Conservation (phyloP, 1,140 invertebrate genomes). For the Pogonomyrmex barbatus region DNA sequence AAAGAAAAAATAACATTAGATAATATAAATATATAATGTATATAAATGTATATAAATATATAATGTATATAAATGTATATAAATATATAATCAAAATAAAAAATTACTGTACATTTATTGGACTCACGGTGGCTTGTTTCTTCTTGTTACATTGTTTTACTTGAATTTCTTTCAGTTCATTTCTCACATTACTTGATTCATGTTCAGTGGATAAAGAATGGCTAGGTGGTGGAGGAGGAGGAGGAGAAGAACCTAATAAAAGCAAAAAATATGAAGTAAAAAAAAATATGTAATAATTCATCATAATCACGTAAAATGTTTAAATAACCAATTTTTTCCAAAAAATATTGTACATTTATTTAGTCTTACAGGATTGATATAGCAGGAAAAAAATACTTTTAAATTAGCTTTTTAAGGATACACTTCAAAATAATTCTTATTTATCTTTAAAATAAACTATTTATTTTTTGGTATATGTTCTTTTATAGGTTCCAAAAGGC, state of each 20-base stretch:
- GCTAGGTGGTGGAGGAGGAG: slow-evolving; percentile 79
- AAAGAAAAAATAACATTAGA: slow-evolving; percentile 63
- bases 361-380: not conserved
- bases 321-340: not conserved
- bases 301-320: not conserved
- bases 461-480: too few relatives aligned
- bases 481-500: too few relatives aligned
- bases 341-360: not conserved
- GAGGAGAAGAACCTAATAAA: slow-evolving; percentile 81
- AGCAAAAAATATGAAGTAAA: not conserved
- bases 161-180: slow-evolving; percentile 91
- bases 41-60: not conserved
- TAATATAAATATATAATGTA: slow-evolving; percentile 39
- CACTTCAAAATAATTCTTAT: not conserved
- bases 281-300: not conserved
- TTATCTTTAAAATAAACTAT: not conserved
- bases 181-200: slow-evolving; percentile 89
- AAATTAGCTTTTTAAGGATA: not conserved
- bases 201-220: slow-evolving; percentile 88
- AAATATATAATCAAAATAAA: slow-evolving; percentile 63
- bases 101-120: slow-evolving; percentile 84
- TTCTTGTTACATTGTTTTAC: slow-evolving; percentile 88
- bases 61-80: not conserved
- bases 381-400: not conserved
- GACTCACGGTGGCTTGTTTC: slow-evolving; percentile 91